A percentile compares a stretch with the other conserved stretches of the same genome.
phyloP scores from a whole-genome alignment of 1,140 invertebrate genomes.

The Calliopsis andreniformis region DNA sequence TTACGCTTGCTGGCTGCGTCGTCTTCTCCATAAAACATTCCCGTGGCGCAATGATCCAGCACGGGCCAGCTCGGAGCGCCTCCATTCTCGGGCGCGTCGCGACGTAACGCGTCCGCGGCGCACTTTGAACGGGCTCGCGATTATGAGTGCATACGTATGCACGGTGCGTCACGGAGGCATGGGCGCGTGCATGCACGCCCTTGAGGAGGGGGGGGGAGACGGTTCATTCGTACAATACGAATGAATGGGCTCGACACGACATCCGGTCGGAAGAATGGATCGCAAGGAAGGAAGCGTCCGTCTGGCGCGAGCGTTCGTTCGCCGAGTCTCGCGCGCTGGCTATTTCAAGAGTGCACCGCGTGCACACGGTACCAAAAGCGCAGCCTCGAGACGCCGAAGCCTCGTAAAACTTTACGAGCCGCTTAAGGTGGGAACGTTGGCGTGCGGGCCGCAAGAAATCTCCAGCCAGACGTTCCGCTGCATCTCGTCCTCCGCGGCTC shows the following conservation, averaged over 20 bases:
- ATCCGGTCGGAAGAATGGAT: conserved; percentile 56
- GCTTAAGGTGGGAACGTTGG: background rate
- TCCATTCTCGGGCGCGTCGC: background rate
- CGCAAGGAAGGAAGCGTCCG: conserved; percentile 45
- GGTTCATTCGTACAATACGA: conserved; percentile 39
- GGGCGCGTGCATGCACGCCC: background rate
- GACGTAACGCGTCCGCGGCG: background rate
- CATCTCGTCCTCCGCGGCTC: background rate
- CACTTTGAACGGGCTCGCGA: background rate
- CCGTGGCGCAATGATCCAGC: background rate
- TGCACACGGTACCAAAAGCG: conserved; percentile 23
- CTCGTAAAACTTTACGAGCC: conserved; percentile 39
- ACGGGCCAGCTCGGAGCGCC: too few relatives aligned
- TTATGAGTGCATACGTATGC: conserved; percentile 25
- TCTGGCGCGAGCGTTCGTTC: conserved; percentile 47
- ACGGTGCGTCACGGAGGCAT: conserved; percentile 13
- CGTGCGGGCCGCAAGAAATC: background rate
- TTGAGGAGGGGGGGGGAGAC: background rate
- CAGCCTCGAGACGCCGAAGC: conserved; percentile 1
- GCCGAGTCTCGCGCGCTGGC: conserved; percentile 23
- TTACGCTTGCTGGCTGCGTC: too few relatives aligned
- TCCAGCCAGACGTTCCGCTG: background rate
- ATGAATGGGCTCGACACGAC: conserved; percentile 55
- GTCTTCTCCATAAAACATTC: too few relatives aligned
- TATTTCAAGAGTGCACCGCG: conserved; percentile 38